Conservation (phyloP, 2,888 invertebrate genomes). For the Ferrisia virgata region DNA sequence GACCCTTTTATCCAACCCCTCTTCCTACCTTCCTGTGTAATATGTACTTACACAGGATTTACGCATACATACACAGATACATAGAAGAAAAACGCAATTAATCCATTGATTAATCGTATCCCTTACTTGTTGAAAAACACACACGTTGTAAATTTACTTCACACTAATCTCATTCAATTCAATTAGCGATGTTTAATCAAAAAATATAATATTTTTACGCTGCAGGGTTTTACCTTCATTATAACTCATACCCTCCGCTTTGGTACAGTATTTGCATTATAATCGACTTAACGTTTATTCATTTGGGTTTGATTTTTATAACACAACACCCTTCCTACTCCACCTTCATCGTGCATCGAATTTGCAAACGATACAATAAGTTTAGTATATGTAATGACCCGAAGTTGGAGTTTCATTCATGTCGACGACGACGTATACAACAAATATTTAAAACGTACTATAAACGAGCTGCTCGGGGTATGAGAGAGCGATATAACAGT, state of each 20-base stretch:
- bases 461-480: neutral
- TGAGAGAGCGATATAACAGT: too few species aligned
- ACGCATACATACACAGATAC: too few species aligned
- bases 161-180: neutral
- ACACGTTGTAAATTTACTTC: neutral
- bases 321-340: too few species aligned
- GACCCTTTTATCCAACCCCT: too few species aligned
- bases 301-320: neutral
- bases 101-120: neutral
- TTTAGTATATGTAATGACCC: neutral
- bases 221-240: neutral
- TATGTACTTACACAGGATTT: too few species aligned
- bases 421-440: neutral
- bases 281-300: neutral
- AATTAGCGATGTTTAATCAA: neutral
- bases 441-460: conserved; percentile 17
- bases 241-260: neutral
- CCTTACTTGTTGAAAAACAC: neutral
- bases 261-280: neutral
- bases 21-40: too few species aligned
- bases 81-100: neutral
- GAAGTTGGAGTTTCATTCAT: neutral
- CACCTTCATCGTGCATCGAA: too few species aligned
- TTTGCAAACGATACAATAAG: too few species aligned
- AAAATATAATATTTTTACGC: neutral